phyloP scores from a whole-genome alignment of 1,140 invertebrate genomes.

The Bombyx mandarina region DNA sequence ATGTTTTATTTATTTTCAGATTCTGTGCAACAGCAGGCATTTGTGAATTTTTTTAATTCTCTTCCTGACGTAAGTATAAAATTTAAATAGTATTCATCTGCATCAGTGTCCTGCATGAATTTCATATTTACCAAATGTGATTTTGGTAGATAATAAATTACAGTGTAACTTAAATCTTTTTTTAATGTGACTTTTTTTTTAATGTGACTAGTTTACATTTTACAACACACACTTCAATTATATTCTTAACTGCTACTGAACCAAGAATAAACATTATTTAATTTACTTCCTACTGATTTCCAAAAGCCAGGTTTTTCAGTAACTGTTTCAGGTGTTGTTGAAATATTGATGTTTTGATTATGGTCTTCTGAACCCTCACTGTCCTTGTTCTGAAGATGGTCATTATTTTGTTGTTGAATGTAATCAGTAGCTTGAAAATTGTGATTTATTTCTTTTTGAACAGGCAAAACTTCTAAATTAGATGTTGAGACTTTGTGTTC shows the following conservation, averaged over 20 bases:
- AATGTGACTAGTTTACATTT: constrained; percentile 15
- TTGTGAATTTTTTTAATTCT: constrained; percentile 72
- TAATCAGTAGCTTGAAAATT: neutral
- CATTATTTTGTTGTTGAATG: constrained; percentile 4
- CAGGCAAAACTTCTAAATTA: constrained; percentile 2
- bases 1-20: constrained; percentile 57
- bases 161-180: neutral
- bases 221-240: neutral
- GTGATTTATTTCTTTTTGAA: constrained; percentile 2
- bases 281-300: constrained; percentile 66
- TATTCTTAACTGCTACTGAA: constrained; percentile 51
- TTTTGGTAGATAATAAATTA: neutral
- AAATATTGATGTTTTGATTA: constrained; percentile 6
- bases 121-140: too few species aligned
- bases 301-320: constrained; percentile 68
- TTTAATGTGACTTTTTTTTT: constrained; percentile 9
- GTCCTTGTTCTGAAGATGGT: neutral
- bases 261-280: constrained; percentile 64
- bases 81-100: too few species aligned
- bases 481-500: neutral
- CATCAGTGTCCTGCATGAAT: neutral
- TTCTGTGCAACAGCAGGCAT: constrained; percentile 71
- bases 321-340: constrained; percentile 18
- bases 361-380: neutral
- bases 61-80: constrained; percentile 72